Percentiles rank a stretch among this genome's conserved stretches.
These are phyloP conservation scores for Cyprinodon brontotheroides DNA, from an alignment of 2,113 vertebrate genomes.

Conservation along the genomic window DNA sequence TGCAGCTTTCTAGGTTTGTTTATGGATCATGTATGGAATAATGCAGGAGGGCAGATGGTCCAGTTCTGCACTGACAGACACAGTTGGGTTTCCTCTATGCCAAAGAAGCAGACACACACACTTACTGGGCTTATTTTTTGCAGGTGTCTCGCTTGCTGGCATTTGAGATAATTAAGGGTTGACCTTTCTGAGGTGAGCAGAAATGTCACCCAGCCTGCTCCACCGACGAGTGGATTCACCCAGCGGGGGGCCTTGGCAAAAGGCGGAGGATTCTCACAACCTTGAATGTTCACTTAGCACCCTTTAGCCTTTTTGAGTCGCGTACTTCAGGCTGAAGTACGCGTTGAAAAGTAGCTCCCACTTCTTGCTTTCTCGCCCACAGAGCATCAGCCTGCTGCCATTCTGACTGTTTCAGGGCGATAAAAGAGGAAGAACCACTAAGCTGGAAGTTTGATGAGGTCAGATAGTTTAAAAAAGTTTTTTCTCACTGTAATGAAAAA, in stretches of 20 bases:
- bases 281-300: constrained; percentile 68
- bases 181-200: constrained; percentile 78
- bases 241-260: constrained; percentile 55
- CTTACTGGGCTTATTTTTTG: constrained; percentile 60
- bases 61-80: constrained; percentile 65
- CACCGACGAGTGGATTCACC: constrained; percentile 70
- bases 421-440: constrained; percentile 29
- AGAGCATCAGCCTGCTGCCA: not conserved
- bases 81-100: constrained; percentile 34
- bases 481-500: too few species aligned
- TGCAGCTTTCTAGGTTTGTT: constrained; percentile 23
- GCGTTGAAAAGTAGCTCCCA: constrained; percentile 35
- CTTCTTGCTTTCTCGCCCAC: constrained; percentile 28
- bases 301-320: constrained; percentile 54
- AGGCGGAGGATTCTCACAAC: constrained; percentile 51
- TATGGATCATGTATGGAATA: constrained; percentile 24
- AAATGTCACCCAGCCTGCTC: constrained; percentile 74
- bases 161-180: constrained; percentile 79
- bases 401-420: constrained; percentile 1
- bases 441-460: constrained; percentile 24
- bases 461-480: not conserved
- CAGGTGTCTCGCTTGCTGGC: constrained; percentile 73
- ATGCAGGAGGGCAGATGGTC: constrained; percentile 66
- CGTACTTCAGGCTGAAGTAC: constrained; percentile 29
- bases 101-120: constrained; percentile 43